Conservation (phyloP, 2,113 vertebrate species). For the Serilophus lunatus region DNA sequence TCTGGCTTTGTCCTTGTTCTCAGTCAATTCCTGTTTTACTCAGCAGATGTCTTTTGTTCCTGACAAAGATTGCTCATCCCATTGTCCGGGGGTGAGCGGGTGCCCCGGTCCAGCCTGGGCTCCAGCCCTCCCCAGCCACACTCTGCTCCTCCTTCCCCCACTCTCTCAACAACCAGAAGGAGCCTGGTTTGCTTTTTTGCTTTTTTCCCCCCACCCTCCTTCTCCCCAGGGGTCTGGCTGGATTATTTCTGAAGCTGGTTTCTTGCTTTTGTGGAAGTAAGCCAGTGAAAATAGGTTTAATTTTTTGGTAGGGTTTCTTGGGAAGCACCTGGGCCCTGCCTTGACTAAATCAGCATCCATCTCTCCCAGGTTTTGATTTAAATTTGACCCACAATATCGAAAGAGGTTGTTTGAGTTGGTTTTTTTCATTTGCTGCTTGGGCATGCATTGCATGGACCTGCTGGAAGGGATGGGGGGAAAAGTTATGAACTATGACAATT, state of each 20-base stretch:
- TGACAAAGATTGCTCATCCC: neutral
- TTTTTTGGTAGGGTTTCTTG: neutral
- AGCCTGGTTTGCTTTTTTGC: neutral
- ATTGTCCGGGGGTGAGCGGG: neutral
- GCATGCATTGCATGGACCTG: neutral
- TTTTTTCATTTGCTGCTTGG: neutral
- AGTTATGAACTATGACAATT: neutral
- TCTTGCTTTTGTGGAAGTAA: neutral
- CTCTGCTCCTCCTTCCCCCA: neutral
- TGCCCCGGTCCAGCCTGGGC: neutral
- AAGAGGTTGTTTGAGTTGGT: neutral
- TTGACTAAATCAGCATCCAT: neutral
- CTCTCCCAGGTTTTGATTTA: neutral
- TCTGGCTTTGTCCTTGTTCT: constrained; percentile 30
- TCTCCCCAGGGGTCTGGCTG: neutral
- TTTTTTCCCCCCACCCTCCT: neutral
- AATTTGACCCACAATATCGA: neutral
- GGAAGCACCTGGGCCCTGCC: neutral
- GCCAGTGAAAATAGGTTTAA: neutral
- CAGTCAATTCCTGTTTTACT: neutral
- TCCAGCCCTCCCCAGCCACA: neutral
- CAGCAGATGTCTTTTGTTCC: constrained; percentile 49
- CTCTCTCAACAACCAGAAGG: neutral
- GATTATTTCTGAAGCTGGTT: neutral
- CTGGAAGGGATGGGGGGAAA: neutral